phyloP scores from a whole-genome alignment of 1,140 invertebrate genomes.

The Thaumatotibia leucotreta region DNA sequence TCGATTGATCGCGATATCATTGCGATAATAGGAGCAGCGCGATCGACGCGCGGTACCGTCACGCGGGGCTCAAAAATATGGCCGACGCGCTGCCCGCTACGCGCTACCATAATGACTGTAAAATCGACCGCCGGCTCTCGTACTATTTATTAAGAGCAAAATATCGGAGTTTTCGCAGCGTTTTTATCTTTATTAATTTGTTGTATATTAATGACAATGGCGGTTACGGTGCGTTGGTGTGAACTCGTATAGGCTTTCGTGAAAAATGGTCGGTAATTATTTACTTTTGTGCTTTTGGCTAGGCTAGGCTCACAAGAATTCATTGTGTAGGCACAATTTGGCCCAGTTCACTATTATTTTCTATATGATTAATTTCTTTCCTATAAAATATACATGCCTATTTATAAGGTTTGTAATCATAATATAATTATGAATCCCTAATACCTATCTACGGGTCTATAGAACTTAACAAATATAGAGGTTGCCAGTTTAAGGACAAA shows the following conservation, averaged over 20 bases:
- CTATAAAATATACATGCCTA: no score
- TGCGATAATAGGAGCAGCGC: constrained; percentile 69
- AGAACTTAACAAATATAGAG: no score
- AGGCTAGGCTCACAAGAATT: background rate
- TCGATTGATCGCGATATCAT: constrained; percentile 76
- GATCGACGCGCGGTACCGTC: constrained; percentile 59
- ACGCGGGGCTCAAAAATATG: constrained; percentile 54
- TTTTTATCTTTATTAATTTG: background rate
- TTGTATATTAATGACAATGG: background rate
- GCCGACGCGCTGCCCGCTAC: constrained; percentile 23
- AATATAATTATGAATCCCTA: no score
- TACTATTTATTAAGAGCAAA: constrained; percentile 19
- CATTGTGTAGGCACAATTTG: no score
- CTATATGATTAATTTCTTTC: no score
- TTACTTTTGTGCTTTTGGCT: background rate
- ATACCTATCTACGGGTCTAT: no score
- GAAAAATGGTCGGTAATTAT: background rate
- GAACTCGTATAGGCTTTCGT: background rate
- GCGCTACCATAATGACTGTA: constrained; percentile 25
- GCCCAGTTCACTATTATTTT: no score
- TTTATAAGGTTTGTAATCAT: no score
- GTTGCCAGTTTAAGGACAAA: no score
- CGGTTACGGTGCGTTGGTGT: background rate
- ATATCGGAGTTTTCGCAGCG: background rate
- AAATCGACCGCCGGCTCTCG: constrained; percentile 21